Conservation (phyloP, 2,888 invertebrate genomes). For the Entomobrya proxima region DNA sequence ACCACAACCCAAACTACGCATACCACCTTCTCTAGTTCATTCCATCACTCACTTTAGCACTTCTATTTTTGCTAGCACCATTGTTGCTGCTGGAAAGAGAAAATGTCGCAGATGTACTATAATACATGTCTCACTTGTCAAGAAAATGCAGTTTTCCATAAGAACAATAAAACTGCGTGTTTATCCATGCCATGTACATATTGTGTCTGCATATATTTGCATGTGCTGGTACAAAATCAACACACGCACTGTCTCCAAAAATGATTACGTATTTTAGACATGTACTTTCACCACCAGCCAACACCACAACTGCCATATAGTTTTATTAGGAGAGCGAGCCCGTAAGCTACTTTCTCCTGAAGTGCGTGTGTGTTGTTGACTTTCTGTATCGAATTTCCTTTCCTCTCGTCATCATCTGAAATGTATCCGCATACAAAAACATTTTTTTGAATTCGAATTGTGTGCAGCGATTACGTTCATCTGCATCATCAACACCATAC, state of each 20-base stretch:
- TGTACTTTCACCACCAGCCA: slow-evolving; percentile 13
- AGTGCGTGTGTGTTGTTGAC: not conserved
- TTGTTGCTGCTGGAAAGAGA: not conserved
- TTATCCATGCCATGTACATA: not conserved
- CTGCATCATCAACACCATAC: slow-evolving; percentile 23
- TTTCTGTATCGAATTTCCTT: not conserved
- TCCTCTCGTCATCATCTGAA: slow-evolving; percentile 17
- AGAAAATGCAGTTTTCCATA: not conserved
- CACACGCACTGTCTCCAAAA: not conserved
- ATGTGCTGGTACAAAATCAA: slow-evolving; percentile 40
- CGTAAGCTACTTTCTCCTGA: not conserved
- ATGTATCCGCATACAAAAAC: slow-evolving; percentile 19
- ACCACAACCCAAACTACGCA: not conserved
- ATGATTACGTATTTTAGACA: slow-evolving; percentile 42
- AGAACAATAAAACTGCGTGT: slow-evolving; percentile 20
- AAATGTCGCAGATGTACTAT: not conserved
- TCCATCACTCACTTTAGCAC: not conserved
- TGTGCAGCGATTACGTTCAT: slow-evolving; percentile 16
- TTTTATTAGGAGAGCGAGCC: not conserved
- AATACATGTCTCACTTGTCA: not conserved
- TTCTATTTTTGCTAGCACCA: not conserved
- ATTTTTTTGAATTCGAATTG: not conserved
- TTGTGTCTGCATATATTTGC: not conserved
- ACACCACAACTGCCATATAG: not conserved
- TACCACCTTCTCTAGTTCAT: not conserved